Evolutionary conservation across 1,140 invertebrate species (phyloP), one percentile per base, ranked within the genome.

Genomic region (Galendromus occidentalis): DNA sequence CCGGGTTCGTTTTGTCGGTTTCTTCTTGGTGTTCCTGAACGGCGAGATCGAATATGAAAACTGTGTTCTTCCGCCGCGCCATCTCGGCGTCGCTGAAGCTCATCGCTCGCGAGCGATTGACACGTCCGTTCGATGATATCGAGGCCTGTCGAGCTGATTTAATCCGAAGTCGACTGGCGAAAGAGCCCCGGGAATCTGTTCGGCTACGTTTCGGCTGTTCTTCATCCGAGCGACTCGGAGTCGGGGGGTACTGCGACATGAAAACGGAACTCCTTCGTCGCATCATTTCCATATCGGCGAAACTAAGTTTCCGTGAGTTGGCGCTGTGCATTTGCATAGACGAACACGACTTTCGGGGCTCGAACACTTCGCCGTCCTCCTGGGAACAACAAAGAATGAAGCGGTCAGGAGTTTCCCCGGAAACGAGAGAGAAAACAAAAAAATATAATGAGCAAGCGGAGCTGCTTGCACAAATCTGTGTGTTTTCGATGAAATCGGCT

Each of bases 331-430:
- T 59, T 25, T 25, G 33, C 25, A 59, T 2, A 5, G 51, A 59
- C 33, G 51, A 59, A 5, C 25, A 25, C 17, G 51, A 59, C 33
- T 59, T 59, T 22, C 51, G 25, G 20, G 51, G 51, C 51, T 59
- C 51, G 51, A 59, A 59, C 14, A 59, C 51, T n/a, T 59, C 51
- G 25, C 51, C 51, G 25, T 59, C 22, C 33, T 59, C 51, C 51
- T 59, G 51, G 51, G 5, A 59, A 22, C 14, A 25, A 25, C 51
- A 59, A 14, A 2, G 4, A 4, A 39, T 39, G 33, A 39, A 39
- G 33, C 9, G 9, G n/a, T n/a, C n/a, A n/a, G n/a, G 33, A 59
- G 14, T 14, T 14, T 4, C 17, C 51, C 18, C 45, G 17, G 17
- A 17, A 4, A 47, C 28, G 18, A 14, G 17, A 47, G 14, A 47